Conservation (phyloP, 23 tunicate genomes). For the Halocynthia aurantium region DNA sequence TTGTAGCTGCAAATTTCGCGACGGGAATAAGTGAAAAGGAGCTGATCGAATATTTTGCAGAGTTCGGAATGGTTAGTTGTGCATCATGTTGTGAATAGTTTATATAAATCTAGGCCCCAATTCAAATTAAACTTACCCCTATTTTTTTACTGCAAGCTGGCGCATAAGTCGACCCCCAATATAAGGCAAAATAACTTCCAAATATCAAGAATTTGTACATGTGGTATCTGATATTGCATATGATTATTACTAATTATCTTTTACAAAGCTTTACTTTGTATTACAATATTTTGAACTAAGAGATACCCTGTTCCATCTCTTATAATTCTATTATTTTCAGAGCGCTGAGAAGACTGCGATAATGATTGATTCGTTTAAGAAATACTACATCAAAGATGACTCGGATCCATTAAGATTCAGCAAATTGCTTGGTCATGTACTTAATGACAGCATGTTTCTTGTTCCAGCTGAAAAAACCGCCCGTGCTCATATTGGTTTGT, state of each 20-base stretch:
- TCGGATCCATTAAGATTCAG: conserved; percentile 31
- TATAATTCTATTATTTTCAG: too few species aligned
- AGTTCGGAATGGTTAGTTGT: neutral
- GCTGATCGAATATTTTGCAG: neutral
- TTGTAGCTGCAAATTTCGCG: neutral
- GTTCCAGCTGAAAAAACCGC: conserved; percentile 7
- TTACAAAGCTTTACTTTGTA: too few species aligned
- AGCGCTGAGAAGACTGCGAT: neutral
- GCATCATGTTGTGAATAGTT: neutral
- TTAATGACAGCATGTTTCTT: conserved; percentile 22
- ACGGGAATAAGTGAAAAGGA: conserved; percentile 5
- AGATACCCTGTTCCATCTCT: too few species aligned
- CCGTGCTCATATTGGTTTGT: neutral
- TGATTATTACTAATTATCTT: too few species aligned
- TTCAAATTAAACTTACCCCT: too few species aligned
- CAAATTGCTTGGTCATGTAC: conserved; percentile 8
- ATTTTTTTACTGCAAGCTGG: too few species aligned
- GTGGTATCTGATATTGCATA: too few species aligned
- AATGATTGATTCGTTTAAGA: conserved; percentile 1
- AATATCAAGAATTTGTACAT: too few species aligned
- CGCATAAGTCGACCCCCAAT: too few species aligned
- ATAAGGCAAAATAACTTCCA: too few species aligned
- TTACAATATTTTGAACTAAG: too few species aligned
- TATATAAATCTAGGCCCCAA: neutral
- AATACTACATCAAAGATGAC: conserved; percentile 12